Percentiles rank a stretch among this genome's conserved stretches.
These are phyloP conservation scores for Tenodera sinensis DNA, from an alignment of 2,888 invertebrate species.

Conservation along the genomic window DNA sequence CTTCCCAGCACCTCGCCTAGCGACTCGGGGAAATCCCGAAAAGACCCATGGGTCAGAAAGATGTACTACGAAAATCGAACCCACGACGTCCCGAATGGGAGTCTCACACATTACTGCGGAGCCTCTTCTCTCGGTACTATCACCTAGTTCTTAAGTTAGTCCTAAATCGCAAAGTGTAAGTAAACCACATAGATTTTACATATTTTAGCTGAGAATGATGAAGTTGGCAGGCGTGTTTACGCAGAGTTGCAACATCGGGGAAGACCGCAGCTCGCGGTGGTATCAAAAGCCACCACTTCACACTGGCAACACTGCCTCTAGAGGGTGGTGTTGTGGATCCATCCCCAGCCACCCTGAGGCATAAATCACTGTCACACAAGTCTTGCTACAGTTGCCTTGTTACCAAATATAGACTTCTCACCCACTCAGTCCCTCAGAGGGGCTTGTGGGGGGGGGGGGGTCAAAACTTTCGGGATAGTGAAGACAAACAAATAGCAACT, in stretches of 20 bases:
- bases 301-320: not conserved
- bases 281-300: not conserved
- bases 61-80: too few relatives aligned
- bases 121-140: too few relatives aligned
- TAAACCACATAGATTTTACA: too few relatives aligned
- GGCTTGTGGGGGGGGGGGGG: not conserved
- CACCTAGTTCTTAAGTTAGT: too few relatives aligned
- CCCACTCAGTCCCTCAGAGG: not conserved
- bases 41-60: too few relatives aligned
- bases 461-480: not conserved
- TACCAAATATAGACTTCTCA: not conserved
- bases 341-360: not conserved
- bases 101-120: too few relatives aligned
- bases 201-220: not conserved
- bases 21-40: too few relatives aligned
- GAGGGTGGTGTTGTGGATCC: not conserved
- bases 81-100: too few relatives aligned
- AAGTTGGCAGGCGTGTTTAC: not conserved
- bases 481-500: conserved; percentile 17
- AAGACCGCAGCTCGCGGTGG: not conserved
- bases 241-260: not conserved
- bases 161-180: too few relatives aligned
- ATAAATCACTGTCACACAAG: conserved; percentile 22
- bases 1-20: too few relatives aligned
- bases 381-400: not conserved